Base-by-base conservation (phyloP, 2,113 vertebrate genomes). In the Catharus fuscescens region DNA sequence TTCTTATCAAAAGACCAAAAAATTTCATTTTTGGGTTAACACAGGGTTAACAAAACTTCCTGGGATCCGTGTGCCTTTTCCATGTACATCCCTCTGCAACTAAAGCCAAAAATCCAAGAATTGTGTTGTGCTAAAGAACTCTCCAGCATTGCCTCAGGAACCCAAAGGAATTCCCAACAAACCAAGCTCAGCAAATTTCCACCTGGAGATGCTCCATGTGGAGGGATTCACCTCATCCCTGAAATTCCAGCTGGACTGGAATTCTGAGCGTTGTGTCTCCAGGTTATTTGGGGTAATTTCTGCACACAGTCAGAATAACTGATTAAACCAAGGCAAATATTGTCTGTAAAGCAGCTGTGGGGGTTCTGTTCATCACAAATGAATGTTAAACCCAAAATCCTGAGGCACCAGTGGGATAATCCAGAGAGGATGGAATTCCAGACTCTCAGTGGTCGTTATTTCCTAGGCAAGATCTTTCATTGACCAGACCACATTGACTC, bases 321-420 rank as follows among this genome's bases (percentile, higher is more conserved):
- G 60, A 57, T 8, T 15, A 34, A 40, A 59, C 8, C 24, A 28
- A 10, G 5, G 6, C 6, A 42, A 64, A 48, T 6, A 2, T 69
- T 64, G 12, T 18, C 25, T 31, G 25, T 5, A 34, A 66, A 65
- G 4, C 47, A 10, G 0, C 28, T 1, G 11, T 0, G 25, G 38
- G 56, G 8, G 47, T 61, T 23, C 1, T 15, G 24, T 17, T 42
- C 44, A 23, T 59, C 52, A 17, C 26, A 26, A 52, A 42, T 20
- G 6, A 14, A 21, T 15, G 6, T 31, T 12, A 20, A 76, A 48
- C 28, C 40, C 21, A 69, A 53, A 5, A 29, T 64, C 52, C 5
- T 0, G 5, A 74, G 34, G 3, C 29, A n/a, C 23, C 3, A 1
- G 34, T 9, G 38, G 70, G 54, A 19, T 1, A 45, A 18, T 62